Evolutionary conservation across 2,797 vertebrate genomes (phyloP).

Genomic region (Coreius guichenoti): DNA sequence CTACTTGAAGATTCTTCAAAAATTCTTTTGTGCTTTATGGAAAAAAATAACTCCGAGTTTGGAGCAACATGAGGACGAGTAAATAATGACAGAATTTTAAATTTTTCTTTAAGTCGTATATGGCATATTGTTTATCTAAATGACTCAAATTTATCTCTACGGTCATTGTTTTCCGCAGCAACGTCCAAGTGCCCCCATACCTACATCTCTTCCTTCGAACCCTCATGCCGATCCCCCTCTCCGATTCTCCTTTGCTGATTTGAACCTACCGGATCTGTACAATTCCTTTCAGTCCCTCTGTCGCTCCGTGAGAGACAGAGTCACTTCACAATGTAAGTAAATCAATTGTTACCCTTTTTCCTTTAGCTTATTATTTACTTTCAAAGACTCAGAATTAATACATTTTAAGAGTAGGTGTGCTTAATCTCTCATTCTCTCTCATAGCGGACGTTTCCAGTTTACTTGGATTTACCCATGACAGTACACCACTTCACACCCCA

Average conservation of each 20-base stretch:
- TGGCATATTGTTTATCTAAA: neutral
- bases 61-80: neutral
- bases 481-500: constrained; percentile 81
- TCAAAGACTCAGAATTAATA: neutral
- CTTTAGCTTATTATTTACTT: neutral
- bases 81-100: neutral
- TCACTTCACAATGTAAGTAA: constrained; percentile 82
- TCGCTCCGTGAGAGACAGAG: constrained; percentile 92
- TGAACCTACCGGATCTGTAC: constrained; percentile 92
- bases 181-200: constrained; percentile 57
- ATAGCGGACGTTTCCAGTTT: constrained; percentile 72
- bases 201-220: constrained; percentile 55
- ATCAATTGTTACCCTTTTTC: neutral
- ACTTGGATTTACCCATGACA: constrained; percentile 67
- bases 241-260: constrained; percentile 92
- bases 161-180: constrained; percentile 66
- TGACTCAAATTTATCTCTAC: constrained; percentile 5
- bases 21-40: neutral
- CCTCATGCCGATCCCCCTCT: constrained; percentile 67
- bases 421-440: constrained; percentile 37
- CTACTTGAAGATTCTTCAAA: neutral
- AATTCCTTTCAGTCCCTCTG: constrained; percentile 95
- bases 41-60: neutral
- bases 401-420: neutral
- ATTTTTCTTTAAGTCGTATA: neutral